Conservation (phyloP, 92 coral and sea anemone species). For the Siderastrea siderea region DNA sequence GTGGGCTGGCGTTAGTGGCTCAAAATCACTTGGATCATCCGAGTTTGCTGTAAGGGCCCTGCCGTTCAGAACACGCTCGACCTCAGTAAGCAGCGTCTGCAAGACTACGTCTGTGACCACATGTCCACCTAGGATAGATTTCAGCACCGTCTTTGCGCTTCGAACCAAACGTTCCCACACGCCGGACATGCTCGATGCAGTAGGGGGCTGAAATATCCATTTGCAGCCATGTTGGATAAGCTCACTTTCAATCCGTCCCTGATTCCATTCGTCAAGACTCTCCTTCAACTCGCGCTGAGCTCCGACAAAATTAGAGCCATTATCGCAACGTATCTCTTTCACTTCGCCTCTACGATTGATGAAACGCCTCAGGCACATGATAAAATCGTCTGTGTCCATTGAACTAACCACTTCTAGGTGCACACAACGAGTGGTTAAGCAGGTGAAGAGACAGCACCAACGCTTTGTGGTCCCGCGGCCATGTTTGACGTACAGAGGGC, state of each 20-base stretch:
- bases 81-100: too few relatives aligned
- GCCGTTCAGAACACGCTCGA: too few relatives aligned
- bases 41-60: too few relatives aligned
- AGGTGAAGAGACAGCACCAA: slow-evolving; percentile 68
- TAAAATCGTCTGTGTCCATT: slow-evolving; percentile 66
- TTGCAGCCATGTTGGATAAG: slow-evolving; percentile 7
- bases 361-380: slow-evolving; percentile 64
- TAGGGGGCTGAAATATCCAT: too few relatives aligned
- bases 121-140: too few relatives aligned
- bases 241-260: slow-evolving; percentile 54
- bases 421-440: slow-evolving; percentile 49
- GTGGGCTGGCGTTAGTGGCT: too few relatives aligned
- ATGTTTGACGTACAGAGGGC: slow-evolving; percentile 50
- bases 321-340: slow-evolving; percentile 64
- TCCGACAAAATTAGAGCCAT: slow-evolving; percentile 79
- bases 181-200: too few relatives aligned
- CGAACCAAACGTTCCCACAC: too few relatives aligned
- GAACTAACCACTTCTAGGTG: slow-evolving; percentile 66
- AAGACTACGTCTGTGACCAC: too few relatives aligned
- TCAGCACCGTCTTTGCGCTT: too few relatives aligned
- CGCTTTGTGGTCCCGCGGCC: slow-evolving; percentile 58
- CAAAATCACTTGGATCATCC: too few relatives aligned
- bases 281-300: slow-evolving; percentile 71
- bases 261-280: slow-evolving; percentile 58
- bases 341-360: slow-evolving; percentile 68